phyloP scores from a whole-genome alignment of 2,797 vertebrate species.

The Gymnoscopelus microlampas region DNA sequence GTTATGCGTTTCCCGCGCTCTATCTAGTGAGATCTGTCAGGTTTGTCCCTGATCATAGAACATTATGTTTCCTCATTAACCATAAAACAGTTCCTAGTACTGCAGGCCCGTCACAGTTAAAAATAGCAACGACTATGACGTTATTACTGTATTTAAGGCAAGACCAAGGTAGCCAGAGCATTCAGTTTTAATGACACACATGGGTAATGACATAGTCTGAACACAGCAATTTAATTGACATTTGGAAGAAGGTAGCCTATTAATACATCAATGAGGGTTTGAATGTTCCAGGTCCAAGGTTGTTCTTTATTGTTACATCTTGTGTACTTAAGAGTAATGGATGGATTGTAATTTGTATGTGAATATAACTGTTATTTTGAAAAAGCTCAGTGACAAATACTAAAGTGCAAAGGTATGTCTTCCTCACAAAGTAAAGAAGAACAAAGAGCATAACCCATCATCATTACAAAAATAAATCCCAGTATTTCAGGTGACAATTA shows the following conservation, averaged over 20 bases:
- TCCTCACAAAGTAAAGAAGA: slow-evolving; percentile 26
- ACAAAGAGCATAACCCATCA: slow-evolving; percentile 30
- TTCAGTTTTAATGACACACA: slow-evolving; percentile 46
- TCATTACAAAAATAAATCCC: slow-evolving; percentile 29
- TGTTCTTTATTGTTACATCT: too few relatives aligned
- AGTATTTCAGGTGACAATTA: slow-evolving; percentile 13
- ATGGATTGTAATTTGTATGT: slow-evolving; percentile 1
- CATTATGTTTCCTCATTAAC: slow-evolving; percentile 56
- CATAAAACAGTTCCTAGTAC: slow-evolving; percentile 9
- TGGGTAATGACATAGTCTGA: background rate
- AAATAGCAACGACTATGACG: slow-evolving; percentile 49
- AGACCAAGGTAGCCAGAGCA: slow-evolving; percentile 26
- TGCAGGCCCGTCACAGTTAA: slow-evolving; percentile 49
- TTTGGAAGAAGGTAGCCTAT: too few relatives aligned
- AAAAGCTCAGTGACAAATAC: slow-evolving; percentile 8
- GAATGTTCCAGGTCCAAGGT: too few relatives aligned
- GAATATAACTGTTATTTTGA: slow-evolving; percentile 7
- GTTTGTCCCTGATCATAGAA: slow-evolving; percentile 26
- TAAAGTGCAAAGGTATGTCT: slow-evolving; percentile 23
- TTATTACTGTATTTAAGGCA: slow-evolving; percentile 28
- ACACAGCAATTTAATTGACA: background rate
- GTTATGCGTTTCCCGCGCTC: slow-evolving; percentile 65
- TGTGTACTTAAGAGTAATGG: too few relatives aligned
- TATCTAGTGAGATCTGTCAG: background rate
- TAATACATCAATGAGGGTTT: too few relatives aligned